Evolutionary conservation across 2,113 vertebrate species (phyloP).

Genomic region (Chloropsis cyanopogon): DNA sequence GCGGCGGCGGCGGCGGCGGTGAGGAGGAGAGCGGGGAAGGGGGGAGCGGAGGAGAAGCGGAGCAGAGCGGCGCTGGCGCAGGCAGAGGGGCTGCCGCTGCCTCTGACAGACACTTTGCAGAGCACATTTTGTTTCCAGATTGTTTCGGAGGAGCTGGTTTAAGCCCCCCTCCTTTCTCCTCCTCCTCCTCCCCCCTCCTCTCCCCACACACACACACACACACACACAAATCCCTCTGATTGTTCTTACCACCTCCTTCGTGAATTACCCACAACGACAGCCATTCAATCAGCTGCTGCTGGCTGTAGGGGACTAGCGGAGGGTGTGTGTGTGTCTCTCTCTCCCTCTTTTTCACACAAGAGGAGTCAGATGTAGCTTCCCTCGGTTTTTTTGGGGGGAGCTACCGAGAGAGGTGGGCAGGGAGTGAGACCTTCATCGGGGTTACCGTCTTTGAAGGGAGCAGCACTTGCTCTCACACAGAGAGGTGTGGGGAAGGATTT

Average conservation of each 20-base stretch:
- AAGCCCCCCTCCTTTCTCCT: not conserved
- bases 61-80: slow-evolving; percentile 34
- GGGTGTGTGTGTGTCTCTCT: slow-evolving; percentile 35
- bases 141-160: slow-evolving; percentile 55
- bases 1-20: slow-evolving; percentile 22
- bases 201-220: not conserved
- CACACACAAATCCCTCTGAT: slow-evolving; percentile 68
- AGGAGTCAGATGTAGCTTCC: slow-evolving; percentile 73
- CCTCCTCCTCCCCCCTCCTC: not conserved
- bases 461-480: slow-evolving; percentile 50
- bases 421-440: slow-evolving; percentile 53
- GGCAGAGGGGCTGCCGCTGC: slow-evolving; percentile 16
- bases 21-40: not conserved
- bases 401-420: slow-evolving; percentile 55
- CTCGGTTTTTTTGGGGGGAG: slow-evolving; percentile 21
- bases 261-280: slow-evolving; percentile 74
- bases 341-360: slow-evolving; percentile 28
- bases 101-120: slow-evolving; percentile 46
- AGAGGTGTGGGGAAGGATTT: slow-evolving; percentile 11
- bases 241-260: slow-evolving; percentile 72
- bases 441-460: slow-evolving; percentile 55
- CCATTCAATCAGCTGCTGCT: slow-evolving; percentile 74
- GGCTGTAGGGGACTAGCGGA: slow-evolving; percentile 55
- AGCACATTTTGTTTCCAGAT: slow-evolving; percentile 59
- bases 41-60: slow-evolving; percentile 14